Conservation (phyloP, 92 coral and sea anemone genomes). For the Paramuricea clavata region DNA sequence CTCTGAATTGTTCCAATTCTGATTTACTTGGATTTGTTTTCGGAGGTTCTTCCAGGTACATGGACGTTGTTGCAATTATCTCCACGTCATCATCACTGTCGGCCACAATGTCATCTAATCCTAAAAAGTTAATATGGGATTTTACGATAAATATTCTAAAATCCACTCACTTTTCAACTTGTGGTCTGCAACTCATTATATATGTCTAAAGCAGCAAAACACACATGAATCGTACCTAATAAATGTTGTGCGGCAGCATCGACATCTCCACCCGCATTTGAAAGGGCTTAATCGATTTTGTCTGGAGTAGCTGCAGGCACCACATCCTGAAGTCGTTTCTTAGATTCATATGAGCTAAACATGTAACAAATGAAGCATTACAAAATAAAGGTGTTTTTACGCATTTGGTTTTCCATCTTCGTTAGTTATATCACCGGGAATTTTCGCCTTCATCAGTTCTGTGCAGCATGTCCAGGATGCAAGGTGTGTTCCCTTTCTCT, state of each 20-base stretch:
- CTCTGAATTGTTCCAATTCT: conserved; percentile 1
- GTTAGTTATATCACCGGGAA: too few species aligned
- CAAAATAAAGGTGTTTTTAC: too few species aligned
- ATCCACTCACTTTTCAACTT: neutral
- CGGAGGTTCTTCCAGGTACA: too few species aligned
- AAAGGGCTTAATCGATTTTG: conserved; percentile 35
- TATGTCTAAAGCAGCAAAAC: neutral
- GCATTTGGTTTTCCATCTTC: too few species aligned
- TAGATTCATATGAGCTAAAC: conserved; percentile 19
- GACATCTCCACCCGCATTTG: conserved; percentile 53
- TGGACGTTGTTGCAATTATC: conserved; percentile 10
- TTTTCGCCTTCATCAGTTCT: too few species aligned
- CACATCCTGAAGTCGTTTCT: conserved; percentile 37
- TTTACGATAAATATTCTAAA: too few species aligned
- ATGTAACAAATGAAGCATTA: too few species aligned
- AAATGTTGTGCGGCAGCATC: conserved; percentile 56
- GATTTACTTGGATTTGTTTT: neutral
- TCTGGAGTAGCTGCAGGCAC: conserved; percentile 50
- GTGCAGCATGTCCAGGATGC: too few species aligned
- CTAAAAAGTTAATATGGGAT: neutral
- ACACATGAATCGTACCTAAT: conserved; percentile 36
- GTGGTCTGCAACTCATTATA: too few species aligned
- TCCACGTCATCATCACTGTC: conserved; percentile 3
- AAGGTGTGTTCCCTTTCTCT: too few species aligned
- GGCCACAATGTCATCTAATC: neutral